Evolutionary conservation across 2,888 invertebrate species (phyloP).

Genomic region (Amphipoea lucens): DNA sequence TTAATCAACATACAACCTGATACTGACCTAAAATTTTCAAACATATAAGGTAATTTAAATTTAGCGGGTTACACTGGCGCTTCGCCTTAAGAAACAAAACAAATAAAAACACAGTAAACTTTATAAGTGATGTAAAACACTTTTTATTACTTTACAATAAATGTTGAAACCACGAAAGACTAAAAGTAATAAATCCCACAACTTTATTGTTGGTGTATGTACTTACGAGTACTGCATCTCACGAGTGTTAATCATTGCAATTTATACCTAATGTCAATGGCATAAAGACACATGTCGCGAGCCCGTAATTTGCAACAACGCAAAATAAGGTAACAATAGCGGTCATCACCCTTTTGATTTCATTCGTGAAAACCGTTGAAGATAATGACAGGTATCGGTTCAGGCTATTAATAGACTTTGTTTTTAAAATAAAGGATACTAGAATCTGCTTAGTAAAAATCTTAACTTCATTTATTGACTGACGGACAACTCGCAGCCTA

Average conservation of each 20-base stretch:
- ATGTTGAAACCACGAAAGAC: conserved; percentile 18
- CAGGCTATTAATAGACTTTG: neutral
- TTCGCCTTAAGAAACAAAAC: neutral
- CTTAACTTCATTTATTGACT: neutral
- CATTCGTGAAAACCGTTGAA: neutral
- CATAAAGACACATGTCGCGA: neutral
- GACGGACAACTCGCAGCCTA: neutral
- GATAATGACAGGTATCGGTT: too few species aligned
- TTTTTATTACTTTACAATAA: conserved; percentile 31
- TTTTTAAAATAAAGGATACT: neutral
- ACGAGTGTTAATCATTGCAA: conserved; percentile 14
- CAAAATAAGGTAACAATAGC: neutral
- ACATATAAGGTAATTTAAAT: neutral
- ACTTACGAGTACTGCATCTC: neutral
- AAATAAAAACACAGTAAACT: conserved; percentile 25
- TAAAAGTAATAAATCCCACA: conserved; percentile 1
- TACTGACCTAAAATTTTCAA: too few species aligned
- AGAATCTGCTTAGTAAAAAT: neutral
- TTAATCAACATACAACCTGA: too few species aligned
- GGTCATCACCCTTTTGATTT: neutral
- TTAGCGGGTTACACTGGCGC: neutral
- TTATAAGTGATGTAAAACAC: conserved; percentile 14
- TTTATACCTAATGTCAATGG: conserved; percentile 8
- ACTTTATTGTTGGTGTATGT: conserved; percentile 51
- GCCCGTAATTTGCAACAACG: conserved; percentile 11